These are phyloP conservation scores for Menura novaehollandiae DNA, from an alignment of 2,113 vertebrate genomes.

Conservation along the genomic window DNA sequence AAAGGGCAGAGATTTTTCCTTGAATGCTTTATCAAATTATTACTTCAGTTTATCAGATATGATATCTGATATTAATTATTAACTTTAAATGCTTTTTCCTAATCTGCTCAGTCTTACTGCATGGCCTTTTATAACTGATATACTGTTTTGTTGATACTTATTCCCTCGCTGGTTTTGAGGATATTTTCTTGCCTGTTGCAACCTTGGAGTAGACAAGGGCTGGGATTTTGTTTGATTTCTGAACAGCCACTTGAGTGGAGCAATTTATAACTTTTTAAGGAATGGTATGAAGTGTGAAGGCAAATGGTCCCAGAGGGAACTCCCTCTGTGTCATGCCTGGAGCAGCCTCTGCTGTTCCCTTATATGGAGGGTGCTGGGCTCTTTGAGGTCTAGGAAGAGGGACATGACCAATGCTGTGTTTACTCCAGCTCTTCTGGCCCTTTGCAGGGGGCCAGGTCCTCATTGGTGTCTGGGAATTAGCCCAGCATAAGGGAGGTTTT, in stretches of 20 bases:
- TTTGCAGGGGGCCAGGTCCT: neutral
- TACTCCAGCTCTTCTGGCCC: neutral
- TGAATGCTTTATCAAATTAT: neutral
- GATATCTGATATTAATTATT: slow-evolving; percentile 40
- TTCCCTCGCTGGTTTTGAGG: neutral
- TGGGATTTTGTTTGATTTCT: neutral
- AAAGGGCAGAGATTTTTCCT: neutral
- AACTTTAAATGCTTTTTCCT: neutral
- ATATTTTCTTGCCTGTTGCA: neutral
- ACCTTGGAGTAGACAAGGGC: neutral
- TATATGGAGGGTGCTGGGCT: neutral
- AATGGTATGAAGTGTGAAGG: neutral
- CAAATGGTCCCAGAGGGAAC: neutral
- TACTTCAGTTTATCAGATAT: neutral
- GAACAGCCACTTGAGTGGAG: neutral
- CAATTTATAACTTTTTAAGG: slow-evolving; percentile 33
- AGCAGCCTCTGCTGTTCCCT: neutral
- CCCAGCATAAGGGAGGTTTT: neutral
- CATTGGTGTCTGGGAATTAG: neutral
- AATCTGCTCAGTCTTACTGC: neutral
- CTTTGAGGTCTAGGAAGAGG: neutral
- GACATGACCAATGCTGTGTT: neutral
- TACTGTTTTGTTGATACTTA: neutral
- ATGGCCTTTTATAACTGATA: neutral
- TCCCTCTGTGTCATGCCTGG: neutral